Conservation (phyloP, 1,140 invertebrate species). For the Eupeodes corollae region DNA sequence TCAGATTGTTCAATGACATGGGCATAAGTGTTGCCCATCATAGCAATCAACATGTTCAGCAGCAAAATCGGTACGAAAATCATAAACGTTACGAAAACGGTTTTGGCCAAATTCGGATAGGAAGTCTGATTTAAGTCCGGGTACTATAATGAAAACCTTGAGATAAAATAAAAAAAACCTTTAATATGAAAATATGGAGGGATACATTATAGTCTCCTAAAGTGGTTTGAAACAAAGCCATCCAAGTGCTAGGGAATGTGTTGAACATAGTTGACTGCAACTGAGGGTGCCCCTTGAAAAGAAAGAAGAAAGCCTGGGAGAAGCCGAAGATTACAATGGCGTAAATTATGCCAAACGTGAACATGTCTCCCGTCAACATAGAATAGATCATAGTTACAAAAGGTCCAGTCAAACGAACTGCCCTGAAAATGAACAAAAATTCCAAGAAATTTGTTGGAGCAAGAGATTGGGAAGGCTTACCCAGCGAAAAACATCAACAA, state of each 20-base stretch:
- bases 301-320: conserved; percentile 92
- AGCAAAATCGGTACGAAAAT: conserved; percentile 91
- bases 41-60: conserved; percentile 96
- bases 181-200: conserved; percentile 10
- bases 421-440: conserved; percentile 44
- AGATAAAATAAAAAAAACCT: not conserved
- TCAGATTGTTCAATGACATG: conserved; percentile 96
- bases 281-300: conserved; percentile 84
- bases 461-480: conserved; percentile 41
- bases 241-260: conserved; percentile 85
- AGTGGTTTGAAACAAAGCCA: conserved; percentile 96
- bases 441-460: not conserved
- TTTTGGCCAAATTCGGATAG: conserved; percentile 83
- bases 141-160: conserved; percentile 56
- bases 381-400: conserved; percentile 98
- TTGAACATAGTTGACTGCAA: conserved; percentile 66
- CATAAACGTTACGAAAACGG: conserved; percentile 95
- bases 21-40: conserved; percentile 98
- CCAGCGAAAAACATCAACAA: conserved; percentile 97
- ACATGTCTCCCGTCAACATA: conserved; percentile 96
- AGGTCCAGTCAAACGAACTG: conserved; percentile 83
- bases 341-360: conserved; percentile 95
- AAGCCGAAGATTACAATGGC: conserved; percentile 87
- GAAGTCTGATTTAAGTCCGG: conserved; percentile 76
- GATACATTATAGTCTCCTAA: conserved; percentile 94